Conservation (phyloP, 2,888 invertebrate genomes). For the Acanthococcus lagerstroemiae region DNA sequence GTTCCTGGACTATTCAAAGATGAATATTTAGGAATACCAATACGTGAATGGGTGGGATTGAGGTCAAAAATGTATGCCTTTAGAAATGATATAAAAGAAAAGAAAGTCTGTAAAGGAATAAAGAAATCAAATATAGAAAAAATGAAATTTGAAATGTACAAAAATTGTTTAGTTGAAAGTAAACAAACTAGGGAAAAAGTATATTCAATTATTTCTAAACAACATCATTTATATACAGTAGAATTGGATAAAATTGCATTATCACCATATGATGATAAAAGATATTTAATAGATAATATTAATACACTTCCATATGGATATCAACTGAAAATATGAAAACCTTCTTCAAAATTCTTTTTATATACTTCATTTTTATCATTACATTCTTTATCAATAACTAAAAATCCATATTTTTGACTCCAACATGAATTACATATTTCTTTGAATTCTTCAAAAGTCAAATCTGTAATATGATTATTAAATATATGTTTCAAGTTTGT, state of each 20-base stretch:
- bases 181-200: constrained; percentile 5
- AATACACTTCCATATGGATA: constrained; percentile 16
- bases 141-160: constrained; percentile 16
- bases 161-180: not conserved
- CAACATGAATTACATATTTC: not conserved
- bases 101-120: constrained; percentile 14
- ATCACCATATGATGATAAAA: constrained; percentile 17
- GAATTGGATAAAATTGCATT: constrained; percentile 15
- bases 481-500: constrained; percentile 1
- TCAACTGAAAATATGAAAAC: constrained; percentile 8
- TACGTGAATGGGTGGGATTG: not conserved
- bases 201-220: constrained; percentile 12
- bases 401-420: not conserved
- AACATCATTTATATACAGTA: constrained; percentile 8
- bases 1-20: constrained; percentile 13
- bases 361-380: not conserved
- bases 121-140: constrained; percentile 19
- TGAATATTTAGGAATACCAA: constrained; percentile 17
- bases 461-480: constrained; percentile 1
- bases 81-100: constrained; percentile 11
- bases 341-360: not conserved
- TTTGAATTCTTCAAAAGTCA: not conserved
- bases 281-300: constrained; percentile 12
- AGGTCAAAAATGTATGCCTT: constrained; percentile 14
- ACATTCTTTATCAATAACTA: not conserved